Percentiles rank a stretch among this genome's conserved stretches.
These are phyloP conservation scores for Phaonia tiefii DNA, from an alignment of 2,888 invertebrate species.

Conservation along the genomic window DNA sequence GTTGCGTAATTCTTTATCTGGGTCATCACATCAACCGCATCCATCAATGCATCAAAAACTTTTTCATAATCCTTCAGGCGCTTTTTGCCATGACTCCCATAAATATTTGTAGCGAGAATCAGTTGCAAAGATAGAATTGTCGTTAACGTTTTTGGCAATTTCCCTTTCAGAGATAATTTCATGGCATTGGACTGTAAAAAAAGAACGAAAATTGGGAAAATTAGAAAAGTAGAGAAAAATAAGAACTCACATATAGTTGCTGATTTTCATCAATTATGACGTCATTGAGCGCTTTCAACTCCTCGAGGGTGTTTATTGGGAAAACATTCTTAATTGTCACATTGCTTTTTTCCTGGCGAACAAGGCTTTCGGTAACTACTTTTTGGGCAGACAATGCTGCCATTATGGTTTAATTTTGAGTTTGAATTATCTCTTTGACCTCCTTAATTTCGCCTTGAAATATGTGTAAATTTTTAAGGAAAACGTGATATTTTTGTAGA, in stretches of 20 bases:
- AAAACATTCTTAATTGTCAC: constrained; percentile 25
- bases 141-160: background rate
- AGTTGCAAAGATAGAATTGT: no score
- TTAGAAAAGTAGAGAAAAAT: background rate
- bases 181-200: background rate
- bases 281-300: background rate
- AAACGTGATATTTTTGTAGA: no score
- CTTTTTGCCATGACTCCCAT: no score
- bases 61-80: no score
- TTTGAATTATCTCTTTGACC: constrained; percentile 33
- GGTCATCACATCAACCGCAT: background rate
- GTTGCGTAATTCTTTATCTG: constrained; percentile 1
- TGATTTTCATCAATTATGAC: no score
- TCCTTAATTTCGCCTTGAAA: constrained; percentile 35
- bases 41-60: background rate
- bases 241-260: no score
- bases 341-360: no score
- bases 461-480: no score
- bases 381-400: constrained; percentile 44
- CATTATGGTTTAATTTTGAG: constrained; percentile 41
- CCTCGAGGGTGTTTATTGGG: constrained; percentile 39
- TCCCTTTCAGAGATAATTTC: constrained; percentile 7
- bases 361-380: constrained; percentile 32
- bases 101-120: no score
- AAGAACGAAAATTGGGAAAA: background rate